phyloP scores from a whole-genome alignment of 2,113 vertebrate species.

The Etia nguti region DNA sequence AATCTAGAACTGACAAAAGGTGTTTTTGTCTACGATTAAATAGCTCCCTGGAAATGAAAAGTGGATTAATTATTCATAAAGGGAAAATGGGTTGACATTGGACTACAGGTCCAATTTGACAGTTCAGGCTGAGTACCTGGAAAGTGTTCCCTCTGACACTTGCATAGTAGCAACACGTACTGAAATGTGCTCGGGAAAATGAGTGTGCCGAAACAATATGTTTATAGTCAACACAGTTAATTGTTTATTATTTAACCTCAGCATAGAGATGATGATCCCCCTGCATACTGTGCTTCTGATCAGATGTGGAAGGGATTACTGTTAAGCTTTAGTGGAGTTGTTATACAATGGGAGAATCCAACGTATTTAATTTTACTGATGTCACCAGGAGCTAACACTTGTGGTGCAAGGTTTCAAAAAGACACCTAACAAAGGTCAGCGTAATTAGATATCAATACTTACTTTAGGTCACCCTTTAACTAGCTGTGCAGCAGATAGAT shows the following conservation, averaged over 20 bases:
- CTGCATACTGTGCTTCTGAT: not conserved
- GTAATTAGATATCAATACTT: not conserved
- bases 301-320: not conserved
- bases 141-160: not conserved
- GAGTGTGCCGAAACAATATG: not conserved
- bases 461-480: not conserved
- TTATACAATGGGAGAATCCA: not conserved
- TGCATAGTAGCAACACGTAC: not conserved
- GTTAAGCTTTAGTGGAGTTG: not conserved
- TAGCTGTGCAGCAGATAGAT: not conserved
- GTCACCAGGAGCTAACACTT: not conserved
- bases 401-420: not conserved
- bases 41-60: slow-evolving; percentile 29
- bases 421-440: not conserved
- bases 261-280: not conserved
- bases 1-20: slow-evolving; percentile 45
- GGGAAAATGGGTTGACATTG: slow-evolving; percentile 35
- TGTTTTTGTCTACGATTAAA: slow-evolving; percentile 51
- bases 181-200: not conserved
- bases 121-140: slow-evolving; percentile 19
- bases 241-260: not conserved
- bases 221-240: not conserved
- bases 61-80: slow-evolving; percentile 58
- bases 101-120: slow-evolving; percentile 42
- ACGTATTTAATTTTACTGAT: not conserved